Percentiles rank a stretch among this genome's conserved stretches.
Evolutionary conservation across 2,113 vertebrate species (phyloP).

Genomic region (Zosterops japonicus): DNA sequence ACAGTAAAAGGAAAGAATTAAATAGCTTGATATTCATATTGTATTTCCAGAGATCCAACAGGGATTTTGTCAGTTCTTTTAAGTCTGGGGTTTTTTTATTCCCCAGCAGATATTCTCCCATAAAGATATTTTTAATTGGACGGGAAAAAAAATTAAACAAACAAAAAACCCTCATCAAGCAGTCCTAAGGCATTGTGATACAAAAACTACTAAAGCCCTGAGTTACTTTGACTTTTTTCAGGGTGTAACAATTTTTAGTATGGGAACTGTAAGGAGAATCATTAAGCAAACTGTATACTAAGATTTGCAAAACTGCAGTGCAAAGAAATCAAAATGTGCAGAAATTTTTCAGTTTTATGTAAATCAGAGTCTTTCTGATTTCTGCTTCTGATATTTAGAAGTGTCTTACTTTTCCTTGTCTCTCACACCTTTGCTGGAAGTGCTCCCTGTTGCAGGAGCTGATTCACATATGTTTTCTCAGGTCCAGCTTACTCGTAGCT

Average conservation of each 20-base stretch:
- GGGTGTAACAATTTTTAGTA: neutral
- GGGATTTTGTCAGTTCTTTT: neutral
- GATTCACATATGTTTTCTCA: neutral
- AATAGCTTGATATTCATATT: neutral
- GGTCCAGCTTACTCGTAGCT: neutral
- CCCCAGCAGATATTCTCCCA: neutral
- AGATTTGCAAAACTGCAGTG: neutral
- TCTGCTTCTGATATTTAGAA: neutral
- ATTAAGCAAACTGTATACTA: neutral
- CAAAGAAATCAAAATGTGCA: neutral
- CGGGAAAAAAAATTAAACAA: neutral
- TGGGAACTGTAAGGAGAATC: neutral
- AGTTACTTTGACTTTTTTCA: neutral
- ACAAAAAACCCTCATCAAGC: neutral
- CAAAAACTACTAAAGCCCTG: neutral
- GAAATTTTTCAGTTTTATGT: neutral
- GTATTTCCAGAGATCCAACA: neutral
- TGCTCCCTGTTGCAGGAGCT: neutral
- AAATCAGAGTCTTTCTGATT: neutral
- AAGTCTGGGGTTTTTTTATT: fast-evolving
- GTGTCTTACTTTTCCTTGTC: neutral
- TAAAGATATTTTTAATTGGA: neutral
- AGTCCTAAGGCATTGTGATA: neutral
- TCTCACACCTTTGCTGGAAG: neutral
- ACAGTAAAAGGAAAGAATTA: neutral